Percentiles rank a stretch among this genome's conserved stretches.
Conservation (phyloP, 1,140 invertebrate species). For the Babylonia areolata region DNA sequence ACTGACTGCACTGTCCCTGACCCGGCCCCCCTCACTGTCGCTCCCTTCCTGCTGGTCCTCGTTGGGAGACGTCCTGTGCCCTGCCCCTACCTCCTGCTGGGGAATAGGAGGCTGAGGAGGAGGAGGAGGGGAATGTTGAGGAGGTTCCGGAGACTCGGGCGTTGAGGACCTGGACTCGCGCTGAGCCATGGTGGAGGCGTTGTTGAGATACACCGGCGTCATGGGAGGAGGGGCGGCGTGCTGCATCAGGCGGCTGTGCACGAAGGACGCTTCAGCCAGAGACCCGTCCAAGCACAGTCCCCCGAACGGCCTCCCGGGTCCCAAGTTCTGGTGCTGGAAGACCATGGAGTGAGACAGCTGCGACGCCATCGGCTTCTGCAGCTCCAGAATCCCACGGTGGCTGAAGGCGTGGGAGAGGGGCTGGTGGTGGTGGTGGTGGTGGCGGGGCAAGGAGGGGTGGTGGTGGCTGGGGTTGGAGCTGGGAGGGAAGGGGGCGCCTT, state of each 20-base stretch:
- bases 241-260: background rate
- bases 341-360: background rate
- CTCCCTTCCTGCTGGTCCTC: background rate
- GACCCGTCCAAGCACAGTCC: background rate
- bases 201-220: background rate
- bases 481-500: slow-evolving; percentile 21
- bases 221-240: background rate
- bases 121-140: slow-evolving; percentile 8
- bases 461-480: background rate
- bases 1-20: background rate
- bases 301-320: background rate
- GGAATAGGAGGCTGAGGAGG: background rate
- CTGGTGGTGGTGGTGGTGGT: slow-evolving; percentile 24
- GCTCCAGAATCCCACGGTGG: slow-evolving; percentile 33
- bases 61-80: background rate
- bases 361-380: slow-evolving; percentile 27
- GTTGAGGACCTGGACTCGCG: background rate
- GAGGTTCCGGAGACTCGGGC: slow-evolving; percentile 4
- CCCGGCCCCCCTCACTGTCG: background rate
- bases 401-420: background rate
- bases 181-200: background rate
- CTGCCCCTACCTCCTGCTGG: background rate
- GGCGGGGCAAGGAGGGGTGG: background rate
- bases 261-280: background rate
- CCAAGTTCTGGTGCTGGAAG: slow-evolving; percentile 1